Evolutionary conservation across 2,888 invertebrate genomes (phyloP).

Genomic region (Coelinius sp.): DNA sequence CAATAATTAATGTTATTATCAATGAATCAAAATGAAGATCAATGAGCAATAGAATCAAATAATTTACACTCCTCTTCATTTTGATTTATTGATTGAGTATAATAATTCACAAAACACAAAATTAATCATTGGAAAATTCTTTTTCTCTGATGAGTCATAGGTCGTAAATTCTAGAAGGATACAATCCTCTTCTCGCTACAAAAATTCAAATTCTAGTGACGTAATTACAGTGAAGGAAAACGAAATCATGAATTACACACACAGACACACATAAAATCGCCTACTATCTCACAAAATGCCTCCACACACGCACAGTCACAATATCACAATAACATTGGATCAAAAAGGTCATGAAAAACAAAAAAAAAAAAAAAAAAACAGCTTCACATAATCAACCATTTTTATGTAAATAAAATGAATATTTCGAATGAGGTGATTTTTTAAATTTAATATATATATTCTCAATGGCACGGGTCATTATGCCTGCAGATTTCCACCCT

Average conservation of each 20-base stretch:
- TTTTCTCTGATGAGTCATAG: neutral
- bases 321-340: neutral
- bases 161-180: neutral
- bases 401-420: constrained; percentile 1
- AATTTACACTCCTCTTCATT: neutral
- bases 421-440: neutral
- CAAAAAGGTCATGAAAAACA: neutral
- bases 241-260: neutral
- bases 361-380: neutral
- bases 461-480: constrained; percentile 15
- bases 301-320: constrained; percentile 17
- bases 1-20: neutral
- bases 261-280: neutral
- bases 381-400: constrained; percentile 12
- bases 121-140: neutral
- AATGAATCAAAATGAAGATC: neutral
- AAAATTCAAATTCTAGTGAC: neutral
- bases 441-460: too few species aligned
- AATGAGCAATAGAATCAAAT: neutral
- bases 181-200: neutral
- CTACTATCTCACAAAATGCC: constrained; percentile 15
- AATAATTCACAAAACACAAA: neutral
- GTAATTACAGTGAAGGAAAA: neutral
- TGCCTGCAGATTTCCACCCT: constrained; percentile 87
- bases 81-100: neutral